Percentiles rank a stretch among this genome's conserved stretches.
These are phyloP conservation scores for Meandrina meandrites DNA, from an alignment of 92 coral and sea anemone genomes.

Conservation along the genomic window DNA sequence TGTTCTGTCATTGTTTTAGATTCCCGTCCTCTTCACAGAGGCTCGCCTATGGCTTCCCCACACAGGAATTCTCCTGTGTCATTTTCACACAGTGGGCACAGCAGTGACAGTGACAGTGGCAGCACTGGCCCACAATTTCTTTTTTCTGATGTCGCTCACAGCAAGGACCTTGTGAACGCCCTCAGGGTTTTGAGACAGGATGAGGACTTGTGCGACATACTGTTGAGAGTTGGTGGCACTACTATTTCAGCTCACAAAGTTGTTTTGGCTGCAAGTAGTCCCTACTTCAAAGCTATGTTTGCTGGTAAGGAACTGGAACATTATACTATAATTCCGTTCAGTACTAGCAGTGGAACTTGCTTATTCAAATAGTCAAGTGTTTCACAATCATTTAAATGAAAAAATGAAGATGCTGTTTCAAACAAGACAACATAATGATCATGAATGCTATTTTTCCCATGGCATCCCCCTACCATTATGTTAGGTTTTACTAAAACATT, in stretches of 20 bases:
- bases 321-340: not conserved
- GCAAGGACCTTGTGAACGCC: constrained; percentile 69
- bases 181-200: constrained; percentile 76
- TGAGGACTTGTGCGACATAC: constrained; percentile 94
- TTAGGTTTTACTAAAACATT: too few relatives aligned
- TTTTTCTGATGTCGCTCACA: constrained; percentile 89
- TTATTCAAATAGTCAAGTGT: too few relatives aligned
- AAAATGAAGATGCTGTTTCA: not conserved
- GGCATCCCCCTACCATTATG: too few relatives aligned
- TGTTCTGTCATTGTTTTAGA: not conserved
- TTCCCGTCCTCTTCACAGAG: constrained; percentile 27
- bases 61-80: constrained; percentile 37
- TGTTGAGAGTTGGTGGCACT: constrained; percentile 73
- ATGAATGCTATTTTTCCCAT: too few relatives aligned
- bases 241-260: constrained; percentile 84
- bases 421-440: too few relatives aligned
- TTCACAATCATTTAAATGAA: too few relatives aligned
- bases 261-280: constrained; percentile 90
- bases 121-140: not conserved
- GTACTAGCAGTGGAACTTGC: too few relatives aligned
- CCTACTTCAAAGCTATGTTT: constrained; percentile 98
- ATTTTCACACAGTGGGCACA: constrained; percentile 14
- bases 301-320: constrained; percentile 70
- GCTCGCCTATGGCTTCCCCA: constrained; percentile 39
- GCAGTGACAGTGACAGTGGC: constrained; percentile 8